Evolutionary conservation across 2,113 vertebrate species (phyloP).

Genomic region (Silurus asotus): DNA sequence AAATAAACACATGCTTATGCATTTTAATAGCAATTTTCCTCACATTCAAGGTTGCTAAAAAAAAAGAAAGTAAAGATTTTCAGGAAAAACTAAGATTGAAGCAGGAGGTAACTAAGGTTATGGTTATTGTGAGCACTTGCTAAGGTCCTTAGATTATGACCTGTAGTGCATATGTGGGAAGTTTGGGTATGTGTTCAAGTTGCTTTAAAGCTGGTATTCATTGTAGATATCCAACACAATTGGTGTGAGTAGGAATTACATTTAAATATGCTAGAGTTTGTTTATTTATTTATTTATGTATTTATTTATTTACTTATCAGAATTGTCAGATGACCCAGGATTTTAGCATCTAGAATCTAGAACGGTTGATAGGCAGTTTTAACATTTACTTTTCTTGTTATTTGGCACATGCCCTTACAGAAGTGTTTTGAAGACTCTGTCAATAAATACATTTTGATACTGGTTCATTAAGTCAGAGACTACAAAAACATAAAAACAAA

Average conservation of each 20-base stretch:
- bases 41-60: background rate
- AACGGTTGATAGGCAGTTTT: no score
- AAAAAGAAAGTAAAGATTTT: background rate
- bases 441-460: no score
- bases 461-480: no score
- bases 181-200: background rate
- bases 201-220: background rate
- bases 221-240: background rate
- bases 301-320: background rate
- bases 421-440: no score
- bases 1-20: no score
- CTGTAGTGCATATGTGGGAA: background rate
- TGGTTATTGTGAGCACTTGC: background rate
- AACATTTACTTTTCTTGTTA: no score
- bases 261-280: background rate
- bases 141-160: background rate
- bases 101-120: background rate
- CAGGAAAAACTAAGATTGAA: background rate
- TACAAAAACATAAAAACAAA: no score
- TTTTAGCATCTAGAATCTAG: no score
- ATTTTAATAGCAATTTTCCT: background rate
- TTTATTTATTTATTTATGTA: background rate
- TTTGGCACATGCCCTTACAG: no score
- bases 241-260: background rate
- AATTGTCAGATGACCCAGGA: background rate